These are phyloP conservation scores for Clupea harengus DNA, from an alignment of 2,113 vertebrate species.

Conservation along the genomic window DNA sequence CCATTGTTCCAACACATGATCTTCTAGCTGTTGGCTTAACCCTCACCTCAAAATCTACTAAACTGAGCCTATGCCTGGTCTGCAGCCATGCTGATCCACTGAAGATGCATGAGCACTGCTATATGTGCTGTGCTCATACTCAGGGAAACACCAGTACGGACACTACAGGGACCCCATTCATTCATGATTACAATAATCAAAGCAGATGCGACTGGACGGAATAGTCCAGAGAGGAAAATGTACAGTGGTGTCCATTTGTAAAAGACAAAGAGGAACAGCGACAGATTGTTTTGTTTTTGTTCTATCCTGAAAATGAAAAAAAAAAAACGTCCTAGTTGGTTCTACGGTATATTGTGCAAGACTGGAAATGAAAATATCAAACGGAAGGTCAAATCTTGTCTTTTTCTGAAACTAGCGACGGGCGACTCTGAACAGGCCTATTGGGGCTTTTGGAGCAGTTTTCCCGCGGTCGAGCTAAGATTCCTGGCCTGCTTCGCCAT, in stretches of 20 bases:
- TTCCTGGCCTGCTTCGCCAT: constrained; percentile 97
- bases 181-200: constrained; percentile 54
- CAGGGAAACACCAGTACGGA: constrained; percentile 8
- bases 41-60: background rate
- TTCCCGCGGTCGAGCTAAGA: constrained; percentile 89
- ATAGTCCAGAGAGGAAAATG: background rate
- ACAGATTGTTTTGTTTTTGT: constrained; percentile 23
- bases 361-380: constrained; percentile 21
- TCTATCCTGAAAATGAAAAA: constrained; percentile 49
- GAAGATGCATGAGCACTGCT: background rate
- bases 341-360: constrained; percentile 35
- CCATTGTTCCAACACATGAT: background rate
- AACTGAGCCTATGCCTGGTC: background rate
- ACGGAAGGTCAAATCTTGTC: constrained; percentile 33
- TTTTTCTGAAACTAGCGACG: constrained; percentile 36
- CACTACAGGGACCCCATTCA: constrained; percentile 41
- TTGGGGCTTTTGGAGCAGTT: constrained; percentile 88
- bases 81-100: background rate
- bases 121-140: background rate
- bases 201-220: constrained; percentile 56
- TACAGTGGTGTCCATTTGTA: constrained; percentile 34
- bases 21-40: background rate
- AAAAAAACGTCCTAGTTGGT: constrained; percentile 59
- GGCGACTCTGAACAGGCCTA: constrained; percentile 56
- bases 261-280: constrained; percentile 49